These are phyloP conservation scores for Epinotia nisella DNA, from an alignment of 2,888 invertebrate species.

Conservation along the genomic window DNA sequence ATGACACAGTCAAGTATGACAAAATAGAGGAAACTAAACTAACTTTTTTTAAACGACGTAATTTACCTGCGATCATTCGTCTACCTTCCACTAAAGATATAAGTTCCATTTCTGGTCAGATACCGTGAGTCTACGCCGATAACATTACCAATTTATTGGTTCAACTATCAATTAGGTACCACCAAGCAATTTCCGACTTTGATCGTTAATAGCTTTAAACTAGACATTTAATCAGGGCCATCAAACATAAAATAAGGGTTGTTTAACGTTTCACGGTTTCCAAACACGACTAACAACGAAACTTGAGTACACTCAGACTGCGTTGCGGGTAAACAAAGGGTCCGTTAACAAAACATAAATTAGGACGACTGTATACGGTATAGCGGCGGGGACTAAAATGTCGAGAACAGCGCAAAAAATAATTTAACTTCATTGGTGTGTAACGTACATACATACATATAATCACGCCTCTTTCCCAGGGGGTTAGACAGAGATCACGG, in stretches of 20 bases:
- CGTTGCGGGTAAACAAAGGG: conserved; percentile 26
- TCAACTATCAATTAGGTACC: conserved; percentile 4
- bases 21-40: too few species aligned
- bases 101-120: background rate
- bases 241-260: conserved; percentile 18
- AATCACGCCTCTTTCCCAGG: too few species aligned
- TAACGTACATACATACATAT: too few species aligned
- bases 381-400: background rate
- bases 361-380: conserved; percentile 10
- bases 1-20: too few species aligned
- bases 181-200: conserved; percentile 6
- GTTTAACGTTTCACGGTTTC: conserved; percentile 48
- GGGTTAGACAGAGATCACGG: too few species aligned
- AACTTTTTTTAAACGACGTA: background rate
- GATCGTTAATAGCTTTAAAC: background rate
- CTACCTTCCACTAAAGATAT: background rate
- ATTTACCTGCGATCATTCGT: background rate
- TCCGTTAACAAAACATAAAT: conserved; percentile 21
- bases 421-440: too few species aligned
- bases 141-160: conserved; percentile 13
- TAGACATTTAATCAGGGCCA: conserved; percentile 14
- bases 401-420: background rate
- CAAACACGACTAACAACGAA: conserved; percentile 57
- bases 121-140: background rate
- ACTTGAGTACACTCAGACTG: conserved; percentile 29